Base-by-base conservation (phyloP, 2,797 vertebrate genomes). In the Gastrophryne carolinensis region DNA sequence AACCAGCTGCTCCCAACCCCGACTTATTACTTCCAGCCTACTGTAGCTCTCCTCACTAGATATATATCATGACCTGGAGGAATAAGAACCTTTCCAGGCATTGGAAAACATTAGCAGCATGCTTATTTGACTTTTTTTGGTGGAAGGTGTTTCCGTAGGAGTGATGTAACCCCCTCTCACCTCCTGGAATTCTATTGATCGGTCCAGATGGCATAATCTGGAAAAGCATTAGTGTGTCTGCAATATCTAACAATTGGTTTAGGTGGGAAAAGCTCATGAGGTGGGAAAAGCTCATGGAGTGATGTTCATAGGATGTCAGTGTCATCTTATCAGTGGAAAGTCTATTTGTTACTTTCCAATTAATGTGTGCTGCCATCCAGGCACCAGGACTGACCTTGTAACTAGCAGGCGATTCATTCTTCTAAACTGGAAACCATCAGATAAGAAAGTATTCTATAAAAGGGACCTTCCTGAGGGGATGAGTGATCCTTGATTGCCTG, bases 401-500 rank as follows among this genome's bases (percentile, higher is more conserved):
- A 10, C 50, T 3, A 65, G 47, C 60, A 44, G 35, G 24, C 37
- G 21, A 56, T 56, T 54, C 9, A 64, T 65, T 63, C 29, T 49
- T 34, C 35, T 64, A 63, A 63, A 73, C 29, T 29, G 17, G 37
- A 58, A 64, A 35, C 2, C 50, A 73, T 73, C 61, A 73, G 61
- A 65, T 73, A 73, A 65, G 61, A 9, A 35, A n/a, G n/a, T 13
- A 21, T 63, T 44, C 19, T 52, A 27, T 61, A 52, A 62, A 52
- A n/a, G 54, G 63, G 35, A 30, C 30, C 9, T 30, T 50, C 44
- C 63, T 65, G 13, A 50, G 37, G 35, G 39, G 17, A 17, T 13
- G 12, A n/a, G n/a, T n/a, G n/a, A n/a, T n/a, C n/a, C n/a, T n/a
- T n/a, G n/a, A n/a, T n/a, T n/a, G n/a, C n/a, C n/a, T n/a, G n/a